phyloP scores from a whole-genome alignment of 1,140 invertebrate genomes.

The Adoxophyes honmai region DNA sequence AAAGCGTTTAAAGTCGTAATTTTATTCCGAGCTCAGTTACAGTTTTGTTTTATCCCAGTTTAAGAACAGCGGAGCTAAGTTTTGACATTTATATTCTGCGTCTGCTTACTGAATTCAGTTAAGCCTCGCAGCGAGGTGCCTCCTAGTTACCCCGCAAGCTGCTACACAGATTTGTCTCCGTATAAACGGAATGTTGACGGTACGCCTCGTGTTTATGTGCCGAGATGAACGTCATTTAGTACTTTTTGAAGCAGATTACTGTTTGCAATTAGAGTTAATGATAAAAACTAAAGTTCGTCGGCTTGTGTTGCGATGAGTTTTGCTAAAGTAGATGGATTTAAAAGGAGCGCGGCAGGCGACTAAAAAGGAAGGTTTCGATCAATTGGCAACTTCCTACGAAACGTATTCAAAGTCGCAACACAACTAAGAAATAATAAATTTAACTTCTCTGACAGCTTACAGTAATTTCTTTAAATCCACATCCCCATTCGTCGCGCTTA shows the following conservation, averaged over 20 bases:
- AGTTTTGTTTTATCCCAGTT: constrained; percentile 11
- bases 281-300: no score
- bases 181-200: constrained; percentile 1
- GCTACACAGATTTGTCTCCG: constrained; percentile 13
- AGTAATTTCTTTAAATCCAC: constrained; percentile 31
- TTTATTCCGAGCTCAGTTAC: background rate
- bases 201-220: background rate
- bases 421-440: constrained; percentile 27
- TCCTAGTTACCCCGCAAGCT: constrained; percentile 7
- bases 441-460: constrained; percentile 22
- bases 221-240: constrained; percentile 1
- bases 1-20: background rate
- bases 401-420: constrained; percentile 6
- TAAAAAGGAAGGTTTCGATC: no score
- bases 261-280: no score
- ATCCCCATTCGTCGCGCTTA: constrained; percentile 18
- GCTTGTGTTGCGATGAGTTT: no score
- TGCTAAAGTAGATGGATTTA: no score
- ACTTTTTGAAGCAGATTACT: no score
- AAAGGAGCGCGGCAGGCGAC: no score
- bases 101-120: constrained; percentile 15
- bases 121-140: constrained; percentile 9
- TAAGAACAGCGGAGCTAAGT: constrained; percentile 11
- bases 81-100: constrained; percentile 15
- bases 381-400: no score